phyloP scores from a whole-genome alignment of 2,797 vertebrate species.

The Peromyscus nudipes region DNA sequence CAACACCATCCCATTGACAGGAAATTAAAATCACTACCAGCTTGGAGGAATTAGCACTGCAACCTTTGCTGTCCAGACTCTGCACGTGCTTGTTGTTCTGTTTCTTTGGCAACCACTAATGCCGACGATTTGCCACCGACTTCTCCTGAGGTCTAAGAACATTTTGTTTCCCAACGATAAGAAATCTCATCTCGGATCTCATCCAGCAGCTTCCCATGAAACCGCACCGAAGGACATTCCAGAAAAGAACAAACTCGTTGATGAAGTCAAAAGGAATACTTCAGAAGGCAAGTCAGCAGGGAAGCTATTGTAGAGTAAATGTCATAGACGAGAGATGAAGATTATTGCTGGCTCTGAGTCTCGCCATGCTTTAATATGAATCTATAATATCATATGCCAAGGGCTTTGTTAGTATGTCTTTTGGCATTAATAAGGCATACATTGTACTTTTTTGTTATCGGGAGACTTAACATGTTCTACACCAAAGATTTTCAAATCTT shows the following conservation, averaged over 20 bases:
- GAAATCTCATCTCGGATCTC: constrained; percentile 19
- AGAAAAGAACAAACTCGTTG: constrained; percentile 56
- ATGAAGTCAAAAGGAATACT: constrained; percentile 5
- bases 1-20: constrained; percentile 39
- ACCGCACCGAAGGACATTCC: constrained; percentile 10
- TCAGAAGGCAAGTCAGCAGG: not conserved
- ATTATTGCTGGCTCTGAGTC: not conserved
- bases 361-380: not conserved
- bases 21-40: constrained; percentile 63
- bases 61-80: constrained; percentile 27
- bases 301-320: not conserved
- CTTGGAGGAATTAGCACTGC: constrained; percentile 18
- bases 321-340: not conserved
- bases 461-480: not conserved
- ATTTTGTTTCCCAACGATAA: constrained; percentile 54
- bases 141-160: constrained; percentile 55
- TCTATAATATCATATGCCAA: not conserved
- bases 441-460: not conserved
- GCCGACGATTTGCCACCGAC: not conserved
- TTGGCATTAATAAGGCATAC: not conserved
- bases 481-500: not conserved
- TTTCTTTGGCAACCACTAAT: constrained; percentile 2
- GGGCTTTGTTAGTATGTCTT: not conserved
- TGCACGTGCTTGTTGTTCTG: not conserved
- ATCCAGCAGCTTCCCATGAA: not conserved